Evolutionary conservation across 2,888 invertebrate genomes (phyloP).

Genomic region (Cephus rjabovi): DNA sequence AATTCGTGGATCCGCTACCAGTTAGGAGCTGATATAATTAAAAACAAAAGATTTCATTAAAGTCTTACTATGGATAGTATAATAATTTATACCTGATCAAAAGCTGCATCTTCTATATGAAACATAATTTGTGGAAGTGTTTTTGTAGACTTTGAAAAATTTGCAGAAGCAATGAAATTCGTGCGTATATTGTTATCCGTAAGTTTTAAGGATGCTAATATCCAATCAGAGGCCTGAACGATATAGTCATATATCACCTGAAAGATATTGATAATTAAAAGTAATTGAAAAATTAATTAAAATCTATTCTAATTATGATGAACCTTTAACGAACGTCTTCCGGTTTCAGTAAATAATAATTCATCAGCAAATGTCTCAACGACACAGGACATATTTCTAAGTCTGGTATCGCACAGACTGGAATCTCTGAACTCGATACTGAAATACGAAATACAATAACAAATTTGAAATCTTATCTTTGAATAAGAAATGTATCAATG

Average conservation of each 20-base stretch:
- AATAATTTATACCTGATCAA: conserved; percentile 75
- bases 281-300: neutral
- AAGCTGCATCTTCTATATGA: conserved; percentile 79
- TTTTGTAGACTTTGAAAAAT: conserved; percentile 35
- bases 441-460: conserved; percentile 9
- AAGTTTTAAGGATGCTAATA: conserved; percentile 69
- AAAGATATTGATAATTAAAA: neutral
- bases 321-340: conserved; percentile 63
- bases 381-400: conserved; percentile 43
- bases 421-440: conserved; percentile 29
- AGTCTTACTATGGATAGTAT: neutral
- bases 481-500: conserved; percentile 7
- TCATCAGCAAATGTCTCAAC: conserved; percentile 60
- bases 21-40: conserved; percentile 64
- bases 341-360: conserved; percentile 58
- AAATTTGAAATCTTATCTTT: neutral
- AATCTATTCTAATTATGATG: neutral
- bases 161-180: conserved; percentile 27
- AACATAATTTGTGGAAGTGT: conserved; percentile 82
- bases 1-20: conserved; percentile 68
- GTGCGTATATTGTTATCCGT: conserved; percentile 51
- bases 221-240: conserved; percentile 76
- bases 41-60: neutral
- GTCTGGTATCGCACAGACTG: conserved; percentile 18
- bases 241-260: conserved; percentile 80